Base-by-base conservation (phyloP, 2,797 vertebrate genomes). In the Serranus cabrilla region DNA sequence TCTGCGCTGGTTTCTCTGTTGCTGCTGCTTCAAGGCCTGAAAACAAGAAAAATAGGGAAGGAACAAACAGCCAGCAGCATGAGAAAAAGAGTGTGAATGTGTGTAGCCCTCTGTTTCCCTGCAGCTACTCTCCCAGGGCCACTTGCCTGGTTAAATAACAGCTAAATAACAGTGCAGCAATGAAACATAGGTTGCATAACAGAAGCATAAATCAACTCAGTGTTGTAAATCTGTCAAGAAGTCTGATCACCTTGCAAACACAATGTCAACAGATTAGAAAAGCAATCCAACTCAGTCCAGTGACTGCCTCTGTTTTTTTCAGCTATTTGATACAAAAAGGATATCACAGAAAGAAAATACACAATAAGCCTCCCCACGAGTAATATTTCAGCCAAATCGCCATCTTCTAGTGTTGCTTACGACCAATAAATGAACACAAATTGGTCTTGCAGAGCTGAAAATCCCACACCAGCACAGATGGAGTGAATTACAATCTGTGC, bases 21-120 rank as follows among this genome's bases (percentile, higher is more conserved):
- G 96, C 86, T 99, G 97, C 91, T 99, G 98, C 87, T 98, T 99
- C 87, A 99, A 87, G 76, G 98, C 98, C 98, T 99, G 83, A 16
- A 84, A 74, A 80, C 2, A 2, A 67, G 62, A 20, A 66, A 74
- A 87, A 74, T 17, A 74, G 75, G 9, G 27, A 69, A 60, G 51
- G 11, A 73, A 43, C 34, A 74, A 77, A 82, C 3, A 67, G 14
- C 25, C 37, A 54, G 78, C 23, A 51, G 45, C 46, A 46, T 73
- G 39, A 83, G 73, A 81, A 76, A 81, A 57, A 10, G 12, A 76
- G 59, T 56, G 57, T 72, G 47, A 81, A 76, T 46, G 55, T 51
- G 70, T 64, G 60, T 47, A 67, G 69, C 47, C 21, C 70, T 64
- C 56, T 6, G 49, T 75, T 60, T 84, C 21, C 59, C 62, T 87